These are phyloP conservation scores for Cyprinodon variegatus DNA, from an alignment of 2,113 vertebrate species.

Conservation along the genomic window DNA sequence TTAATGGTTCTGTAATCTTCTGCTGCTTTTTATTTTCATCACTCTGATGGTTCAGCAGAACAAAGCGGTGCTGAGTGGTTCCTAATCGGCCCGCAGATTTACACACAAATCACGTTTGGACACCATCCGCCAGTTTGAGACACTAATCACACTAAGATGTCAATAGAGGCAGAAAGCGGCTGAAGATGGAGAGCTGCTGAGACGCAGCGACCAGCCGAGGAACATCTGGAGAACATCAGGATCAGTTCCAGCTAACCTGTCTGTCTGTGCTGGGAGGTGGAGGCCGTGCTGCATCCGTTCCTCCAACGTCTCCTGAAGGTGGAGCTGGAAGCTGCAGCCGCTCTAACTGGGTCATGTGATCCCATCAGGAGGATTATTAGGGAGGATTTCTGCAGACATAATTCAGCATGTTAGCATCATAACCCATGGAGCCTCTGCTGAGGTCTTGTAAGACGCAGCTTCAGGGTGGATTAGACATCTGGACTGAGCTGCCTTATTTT, in stretches of 20 bases:
- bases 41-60: slow-evolving; percentile 60
- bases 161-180: slow-evolving; percentile 29
- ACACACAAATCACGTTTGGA: slow-evolving; percentile 67
- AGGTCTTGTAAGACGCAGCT: slow-evolving; percentile 65
- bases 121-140: slow-evolving; percentile 58
- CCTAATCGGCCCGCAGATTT: slow-evolving; percentile 67
- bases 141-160: slow-evolving; percentile 72
- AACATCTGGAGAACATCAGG: too few relatives aligned
- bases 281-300: too few relatives aligned
- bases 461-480: slow-evolving; percentile 75
- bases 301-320: too few relatives aligned
- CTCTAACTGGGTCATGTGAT: slow-evolving; percentile 68
- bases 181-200: not conserved
- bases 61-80: slow-evolving; percentile 64
- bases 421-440: slow-evolving; percentile 76
- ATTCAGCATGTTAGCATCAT: slow-evolving; percentile 77
- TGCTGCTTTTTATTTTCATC: slow-evolving; percentile 69
- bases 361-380: slow-evolving; percentile 73
- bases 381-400: slow-evolving; percentile 71
- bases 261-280: too few relatives aligned
- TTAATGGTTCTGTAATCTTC: slow-evolving; percentile 77
- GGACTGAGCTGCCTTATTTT: slow-evolving; percentile 70
- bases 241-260: too few relatives aligned
- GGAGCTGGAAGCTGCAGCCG: too few relatives aligned
- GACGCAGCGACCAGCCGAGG: too few relatives aligned